Conservation (phyloP, 2,113 vertebrate species). For the Empidonax traillii region DNA sequence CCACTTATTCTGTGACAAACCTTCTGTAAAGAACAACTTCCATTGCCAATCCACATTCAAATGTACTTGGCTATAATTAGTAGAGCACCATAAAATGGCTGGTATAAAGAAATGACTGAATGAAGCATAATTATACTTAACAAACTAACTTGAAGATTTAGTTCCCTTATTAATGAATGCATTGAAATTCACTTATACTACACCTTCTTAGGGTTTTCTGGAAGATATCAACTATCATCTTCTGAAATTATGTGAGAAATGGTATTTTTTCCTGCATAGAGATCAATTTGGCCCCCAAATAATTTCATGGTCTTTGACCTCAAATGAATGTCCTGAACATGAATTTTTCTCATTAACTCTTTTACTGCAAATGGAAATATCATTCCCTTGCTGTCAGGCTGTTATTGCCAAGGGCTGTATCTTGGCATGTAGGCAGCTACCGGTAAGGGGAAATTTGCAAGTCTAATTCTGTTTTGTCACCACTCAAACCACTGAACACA, state of each 20-base stretch:
- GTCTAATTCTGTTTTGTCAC: slow-evolving; percentile 25
- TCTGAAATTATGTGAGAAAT: not conserved
- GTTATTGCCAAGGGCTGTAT: slow-evolving; percentile 3
- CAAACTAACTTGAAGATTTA: not conserved
- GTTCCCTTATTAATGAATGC: not conserved
- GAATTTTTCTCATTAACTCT: slow-evolving; percentile 18
- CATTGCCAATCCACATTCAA: not conserved
- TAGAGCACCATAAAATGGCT: not conserved
- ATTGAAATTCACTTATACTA: not conserved
- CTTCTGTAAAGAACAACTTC: not conserved
- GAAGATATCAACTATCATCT: not conserved
- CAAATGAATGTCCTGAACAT: not conserved
- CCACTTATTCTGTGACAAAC: not conserved
- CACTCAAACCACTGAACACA: not conserved
- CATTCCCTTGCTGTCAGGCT: not conserved
- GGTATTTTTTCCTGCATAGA: not conserved
- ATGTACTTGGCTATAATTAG: not conserved
- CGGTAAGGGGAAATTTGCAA: not conserved
- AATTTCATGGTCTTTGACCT: not conserved
- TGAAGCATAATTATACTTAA: not conserved
- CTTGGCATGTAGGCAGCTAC: not conserved
- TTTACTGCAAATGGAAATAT: slow-evolving; percentile 13
- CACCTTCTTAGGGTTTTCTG: not conserved
- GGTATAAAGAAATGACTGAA: slow-evolving; percentile 27
- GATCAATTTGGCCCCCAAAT: not conserved